Conservation (phyloP, 2,888 invertebrate species). For the Orthosia cruda region DNA sequence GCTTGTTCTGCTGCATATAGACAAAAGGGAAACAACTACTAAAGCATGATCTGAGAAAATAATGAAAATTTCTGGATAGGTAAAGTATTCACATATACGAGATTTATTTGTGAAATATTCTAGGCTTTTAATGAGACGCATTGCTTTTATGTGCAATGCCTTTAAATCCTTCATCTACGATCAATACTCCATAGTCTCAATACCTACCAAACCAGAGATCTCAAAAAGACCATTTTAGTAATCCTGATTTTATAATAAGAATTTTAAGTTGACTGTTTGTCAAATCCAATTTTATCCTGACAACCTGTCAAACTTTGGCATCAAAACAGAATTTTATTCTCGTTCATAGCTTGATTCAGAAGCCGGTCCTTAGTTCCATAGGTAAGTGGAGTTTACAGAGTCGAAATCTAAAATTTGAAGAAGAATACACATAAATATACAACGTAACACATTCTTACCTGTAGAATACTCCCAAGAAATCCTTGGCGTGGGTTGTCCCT, state of each 20-base stretch:
- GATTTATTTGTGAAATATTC: background rate
- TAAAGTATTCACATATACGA: no score
- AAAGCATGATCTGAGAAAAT: background rate
- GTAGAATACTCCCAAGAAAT: slow-evolving; percentile 95
- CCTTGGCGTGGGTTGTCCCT: slow-evolving; percentile 95
- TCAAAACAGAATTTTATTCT: no score
- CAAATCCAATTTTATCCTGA: no score
- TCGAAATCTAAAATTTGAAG: no score
- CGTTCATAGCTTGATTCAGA: no score
- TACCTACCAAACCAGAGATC: background rate
- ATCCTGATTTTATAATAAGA: no score
- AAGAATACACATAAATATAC: background rate
- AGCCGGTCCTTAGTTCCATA: no score
- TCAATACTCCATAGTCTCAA: no score
- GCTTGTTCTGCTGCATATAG: background rate
- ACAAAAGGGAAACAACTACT: background rate
- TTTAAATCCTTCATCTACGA: no score
- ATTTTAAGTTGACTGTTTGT: no score
- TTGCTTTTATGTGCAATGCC: background rate
- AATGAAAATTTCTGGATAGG: no score
- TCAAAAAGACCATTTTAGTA: background rate
- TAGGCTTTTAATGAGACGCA: background rate
- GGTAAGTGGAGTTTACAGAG: background rate
- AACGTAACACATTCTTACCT: slow-evolving; percentile 83
- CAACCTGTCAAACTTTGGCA: no score